Evolutionary conservation across 2,888 invertebrate species (phyloP), one percentile per base, ranked within the genome.

Genomic region (Leucophenga montana): DNA sequence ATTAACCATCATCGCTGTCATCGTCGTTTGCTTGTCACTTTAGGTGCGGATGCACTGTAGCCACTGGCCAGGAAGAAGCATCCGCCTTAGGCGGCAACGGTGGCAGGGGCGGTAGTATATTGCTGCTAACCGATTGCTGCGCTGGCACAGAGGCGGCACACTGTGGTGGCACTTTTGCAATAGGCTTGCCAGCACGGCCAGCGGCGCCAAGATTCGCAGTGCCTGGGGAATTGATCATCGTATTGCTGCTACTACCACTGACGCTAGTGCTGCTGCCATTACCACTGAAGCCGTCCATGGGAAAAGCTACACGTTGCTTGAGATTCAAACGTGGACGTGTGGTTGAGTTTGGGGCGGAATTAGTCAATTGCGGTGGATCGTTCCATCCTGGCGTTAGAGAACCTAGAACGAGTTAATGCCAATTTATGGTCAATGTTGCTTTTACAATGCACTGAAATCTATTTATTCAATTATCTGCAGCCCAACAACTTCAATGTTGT

Each of bases 301-400:
- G 88, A 70, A 88, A 85, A 56, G 88, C 85, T 16, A 88, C 85
- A 61, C 88, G 83, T 71, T 88, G 88, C 62, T 88, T 87, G 11
- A 87, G 77, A 76, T 85, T 88, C 1, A 87, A 77, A 56, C 87
- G 87, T n/a, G 85, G 80, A 46, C 87, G 85, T 13, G 57, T 61
- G 75, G 66, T 71, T 77, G 77, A 69, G 22, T 74, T 80, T 50
- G 73, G 69, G 44, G 74, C 65, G 9, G 80, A 76, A 11, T 77
- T 70, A 20, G 78, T 72, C 6, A 88, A 64, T 68, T 85, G 84
- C 16, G 88, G 88, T 59, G 88, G 88, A 79, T 88, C 88, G 72
- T 88, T 88, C 88, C 88, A 88, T 31, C 88, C 88, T 18, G 88
- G 88, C 33, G 88, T 87, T 48, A 85, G 82, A 67, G 88, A 85